Conservation (phyloP, 2,797 vertebrate genomes). For the Periparus ater region DNA sequence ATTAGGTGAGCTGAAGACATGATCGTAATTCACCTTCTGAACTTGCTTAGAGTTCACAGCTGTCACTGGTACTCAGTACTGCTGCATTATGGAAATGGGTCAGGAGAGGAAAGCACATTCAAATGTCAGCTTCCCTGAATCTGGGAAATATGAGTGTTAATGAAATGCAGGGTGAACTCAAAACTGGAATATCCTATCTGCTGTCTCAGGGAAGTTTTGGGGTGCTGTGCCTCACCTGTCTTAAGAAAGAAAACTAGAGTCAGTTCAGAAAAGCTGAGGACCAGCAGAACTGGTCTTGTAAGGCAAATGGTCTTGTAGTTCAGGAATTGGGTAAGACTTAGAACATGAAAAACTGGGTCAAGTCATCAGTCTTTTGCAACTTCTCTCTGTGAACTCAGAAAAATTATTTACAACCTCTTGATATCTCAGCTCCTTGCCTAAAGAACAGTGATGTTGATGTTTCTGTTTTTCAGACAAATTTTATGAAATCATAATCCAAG, state of each 20-base stretch:
- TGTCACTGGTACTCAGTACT: neutral
- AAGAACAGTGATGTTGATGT: neutral
- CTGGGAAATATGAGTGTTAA: neutral
- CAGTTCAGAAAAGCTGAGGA: neutral
- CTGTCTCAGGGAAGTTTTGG: neutral
- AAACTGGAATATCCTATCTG: neutral
- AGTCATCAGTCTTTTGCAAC: neutral
- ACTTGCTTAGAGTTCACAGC: conserved; percentile 22
- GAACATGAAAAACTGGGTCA: neutral
- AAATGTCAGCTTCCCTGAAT: neutral
- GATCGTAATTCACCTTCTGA: conserved; percentile 42
- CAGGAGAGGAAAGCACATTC: neutral
- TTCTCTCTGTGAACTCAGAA: neutral
- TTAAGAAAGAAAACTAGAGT: neutral
- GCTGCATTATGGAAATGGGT: neutral
- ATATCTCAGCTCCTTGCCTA: neutral
- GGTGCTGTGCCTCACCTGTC: neutral
- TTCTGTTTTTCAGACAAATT: neutral
- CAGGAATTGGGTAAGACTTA: neutral
- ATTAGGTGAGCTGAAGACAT: neutral
- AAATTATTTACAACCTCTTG: neutral
- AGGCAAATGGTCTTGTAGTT: neutral
- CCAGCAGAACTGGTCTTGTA: neutral
- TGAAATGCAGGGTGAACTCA: neutral
- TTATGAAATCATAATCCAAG: neutral